Evolutionary conservation across 2,113 vertebrate genomes (phyloP), one percentile per base, ranked within the genome.

Genomic region (Lota lota): DNA sequence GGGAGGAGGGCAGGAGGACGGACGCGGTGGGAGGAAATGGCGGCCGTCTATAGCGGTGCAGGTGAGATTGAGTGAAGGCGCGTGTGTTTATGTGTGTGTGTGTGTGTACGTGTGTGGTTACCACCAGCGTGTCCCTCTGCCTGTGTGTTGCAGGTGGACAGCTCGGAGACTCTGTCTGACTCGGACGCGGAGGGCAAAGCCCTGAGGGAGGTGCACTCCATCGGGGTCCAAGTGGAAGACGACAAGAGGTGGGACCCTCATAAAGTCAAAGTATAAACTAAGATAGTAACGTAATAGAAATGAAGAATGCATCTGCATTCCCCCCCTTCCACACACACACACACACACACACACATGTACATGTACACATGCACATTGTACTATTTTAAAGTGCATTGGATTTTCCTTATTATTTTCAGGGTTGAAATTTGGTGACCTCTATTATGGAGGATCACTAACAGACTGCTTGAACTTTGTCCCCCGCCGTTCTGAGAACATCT

Each of bases 211-310:
- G 96, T 99, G 80, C 97, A 99, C 84, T 99, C 97, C 67, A 95
- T 99, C 0, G 97, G 97, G 14, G 95, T 99, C 57, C 97, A 99
- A 83, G 97, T 99, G 87, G 97, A 99, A 85, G 97, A 99, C 51
- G 95, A 99, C 78, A 98, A 97, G 89, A 95, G 97, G 97, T 98
- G 92, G 2, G 53, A 22, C 40, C 40, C 10, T 47, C 12, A 12
- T 47, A 11, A 47, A 47, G 40, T 12, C 40, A 11, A 8, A 1
- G 12, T 2, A 12, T 47, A 11, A 47, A 14, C 7, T 12, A 8
- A 12, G 12, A 47, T 8, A 12, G 12, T 47, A 47, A 2, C 40
- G 40, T 8, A 47, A 47, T 47, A 11, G 8, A 47, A 10, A 47
- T 8, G 40, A 47, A 12, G 40, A 47, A 47, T 14, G 40, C 40